Conservation (phyloP, 2,888 invertebrate genomes). For the Callyntrura sp. region DNA sequence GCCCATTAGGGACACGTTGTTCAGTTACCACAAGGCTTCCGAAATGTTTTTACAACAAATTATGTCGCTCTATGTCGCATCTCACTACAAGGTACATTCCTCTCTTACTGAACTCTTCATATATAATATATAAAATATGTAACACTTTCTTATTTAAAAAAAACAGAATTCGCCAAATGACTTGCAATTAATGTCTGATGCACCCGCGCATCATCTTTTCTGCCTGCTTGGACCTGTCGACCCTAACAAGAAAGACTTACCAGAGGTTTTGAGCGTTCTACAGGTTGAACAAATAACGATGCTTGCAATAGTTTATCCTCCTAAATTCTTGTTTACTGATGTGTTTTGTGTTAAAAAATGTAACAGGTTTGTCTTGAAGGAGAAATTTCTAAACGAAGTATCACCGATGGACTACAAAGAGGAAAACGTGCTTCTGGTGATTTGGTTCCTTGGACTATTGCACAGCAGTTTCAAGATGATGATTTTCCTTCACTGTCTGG, state of each 20-base stretch:
- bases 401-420: conserved; percentile 92
- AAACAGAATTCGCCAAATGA: conserved; percentile 98
- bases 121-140: not conserved
- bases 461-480: conserved; percentile 97
- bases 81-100: conserved; percentile 95
- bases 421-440: conserved; percentile 98
- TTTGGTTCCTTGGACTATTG: conserved; percentile 99
- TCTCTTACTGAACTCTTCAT: not conserved
- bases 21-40: conserved; percentile 97
- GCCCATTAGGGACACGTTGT: conserved; percentile 92
- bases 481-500: conserved; percentile 97
- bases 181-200: conserved; percentile 98
- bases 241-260: conserved; percentile 89
- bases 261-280: conserved; percentile 97
- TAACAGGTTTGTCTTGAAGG: conserved; percentile 89
- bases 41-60: conserved; percentile 96
- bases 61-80: conserved; percentile 97
- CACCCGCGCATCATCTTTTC: conserved; percentile 99
- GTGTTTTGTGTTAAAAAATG: not conserved
- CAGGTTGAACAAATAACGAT: conserved; percentile 89
- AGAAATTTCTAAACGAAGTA: conserved; percentile 88
- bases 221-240: conserved; percentile 96
- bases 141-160: no score
- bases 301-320: no score
- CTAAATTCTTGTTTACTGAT: no score